Evolutionary conservation across 2,888 invertebrate species (phyloP).

Genomic region (Eurois occulta): DNA sequence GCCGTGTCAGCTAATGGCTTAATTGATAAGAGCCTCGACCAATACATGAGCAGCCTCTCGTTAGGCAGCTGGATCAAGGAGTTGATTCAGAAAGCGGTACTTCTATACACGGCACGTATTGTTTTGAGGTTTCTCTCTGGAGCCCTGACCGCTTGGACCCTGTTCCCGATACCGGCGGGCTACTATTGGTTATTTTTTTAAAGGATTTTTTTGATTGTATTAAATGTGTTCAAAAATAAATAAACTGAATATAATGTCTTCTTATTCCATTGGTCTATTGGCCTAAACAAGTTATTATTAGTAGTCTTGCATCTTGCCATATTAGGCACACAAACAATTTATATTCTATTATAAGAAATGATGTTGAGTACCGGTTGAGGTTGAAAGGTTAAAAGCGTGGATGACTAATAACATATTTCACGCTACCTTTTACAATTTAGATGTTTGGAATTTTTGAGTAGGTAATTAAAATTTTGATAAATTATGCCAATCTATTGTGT

Average conservation of each 20-base stretch:
- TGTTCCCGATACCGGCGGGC: neutral
- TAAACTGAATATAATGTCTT: neutral
- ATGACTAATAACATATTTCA: conserved; percentile 42
- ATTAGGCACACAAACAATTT: conserved; percentile 14
- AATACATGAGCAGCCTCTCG: neutral
- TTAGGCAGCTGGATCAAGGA: neutral
- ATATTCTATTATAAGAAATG: conserved; percentile 20
- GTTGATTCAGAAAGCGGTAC: neutral
- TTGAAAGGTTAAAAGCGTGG: conserved; percentile 38
- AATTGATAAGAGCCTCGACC: neutral
- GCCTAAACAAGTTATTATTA: neutral
- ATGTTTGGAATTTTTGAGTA: neutral
- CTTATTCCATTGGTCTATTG: neutral
- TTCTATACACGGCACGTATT: neutral
- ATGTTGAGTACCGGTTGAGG: conserved; percentile 9
- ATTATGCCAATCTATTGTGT: conserved; percentile 9
- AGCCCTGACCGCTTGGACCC: neutral
- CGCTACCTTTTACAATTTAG: conserved; percentile 28
- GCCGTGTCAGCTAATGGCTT: neutral
- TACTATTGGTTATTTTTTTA: neutral
- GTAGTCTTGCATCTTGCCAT: conserved; percentile 7
- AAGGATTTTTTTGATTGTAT: no score
- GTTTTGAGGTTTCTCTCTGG: neutral
- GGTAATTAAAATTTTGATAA: conserved; percentile 16
- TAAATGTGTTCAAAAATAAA: no score